Base-by-base conservation (phyloP, 2,113 vertebrate genomes). In the Eidolon helvum region DNA sequence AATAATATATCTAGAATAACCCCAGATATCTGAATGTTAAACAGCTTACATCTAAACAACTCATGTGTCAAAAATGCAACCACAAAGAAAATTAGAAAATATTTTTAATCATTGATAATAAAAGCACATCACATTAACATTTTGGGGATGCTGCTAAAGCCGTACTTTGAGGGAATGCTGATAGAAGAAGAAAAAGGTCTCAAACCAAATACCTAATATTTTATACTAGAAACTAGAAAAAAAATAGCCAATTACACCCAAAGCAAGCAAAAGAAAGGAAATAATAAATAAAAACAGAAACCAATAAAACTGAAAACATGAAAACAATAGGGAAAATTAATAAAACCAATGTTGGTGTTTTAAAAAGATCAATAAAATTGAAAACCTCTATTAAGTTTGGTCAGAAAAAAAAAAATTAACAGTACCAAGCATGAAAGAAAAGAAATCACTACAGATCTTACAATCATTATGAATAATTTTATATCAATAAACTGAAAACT, bases 211-310 rank as follows among this genome's bases (percentile, higher is more conserved):
- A 66, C 43, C 59, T 80, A 55, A 55, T 50, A 38, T 68, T 89
- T 48, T 90, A 63, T 16, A 74, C 66, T 61, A 71, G 50, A 90
- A 94, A 86, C 50, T 53, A 86, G 15, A 69, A 77, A 96, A 80
- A 84, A 5, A 48, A 61, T 30, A 89, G 10, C 38, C 14, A 83
- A 78, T 77, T 87, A 78, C 8, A 63, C 24, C 57, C 14, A 92
- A 87, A 97, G 33, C 24, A 88, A 75, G 7, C 18, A 61, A 68
- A 57, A 66, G 21, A 35, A 72, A n/a, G 7, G 4, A n/a, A 89
- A 79, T 61, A 83, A 35, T 48, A 57, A n/a, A 71, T 16, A 77
- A 86, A 94, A 53, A 35, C 40, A 88, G 45, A 71, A 84, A 88
- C 38, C 63, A 91, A 53, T 45, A 43, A 72, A 92, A 66, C 2